phyloP scores from a whole-genome alignment of 2,888 invertebrate genomes.

The Napeogenes inachia region DNA sequence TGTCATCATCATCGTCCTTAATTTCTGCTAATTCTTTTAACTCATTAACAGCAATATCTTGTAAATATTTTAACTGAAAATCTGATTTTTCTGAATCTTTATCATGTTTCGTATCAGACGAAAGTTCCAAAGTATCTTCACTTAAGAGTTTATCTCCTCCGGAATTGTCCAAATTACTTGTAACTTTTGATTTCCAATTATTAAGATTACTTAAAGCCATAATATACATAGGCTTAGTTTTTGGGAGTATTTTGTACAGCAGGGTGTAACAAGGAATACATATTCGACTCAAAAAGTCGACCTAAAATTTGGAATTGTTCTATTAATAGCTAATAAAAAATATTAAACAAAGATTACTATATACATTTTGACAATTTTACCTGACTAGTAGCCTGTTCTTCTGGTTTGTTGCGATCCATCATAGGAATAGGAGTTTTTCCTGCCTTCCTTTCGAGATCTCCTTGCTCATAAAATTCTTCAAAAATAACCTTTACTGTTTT shows the following conservation, averaged over 20 bases:
- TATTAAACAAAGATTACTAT: slow-evolving; percentile 6
- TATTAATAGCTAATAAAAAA: neutral
- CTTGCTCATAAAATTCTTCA: slow-evolving; percentile 88
- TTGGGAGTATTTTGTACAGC: slow-evolving; percentile 81
- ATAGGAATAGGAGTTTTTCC: slow-evolving; percentile 86
- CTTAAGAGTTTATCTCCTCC: slow-evolving; percentile 15
- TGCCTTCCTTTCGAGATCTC: slow-evolving; percentile 82
- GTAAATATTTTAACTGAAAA: slow-evolving; percentile 8
- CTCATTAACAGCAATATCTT: neutral
- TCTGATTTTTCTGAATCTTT: slow-evolving; percentile 13
- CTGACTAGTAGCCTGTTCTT: slow-evolving; percentile 87
- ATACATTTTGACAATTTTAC: slow-evolving; percentile 46
- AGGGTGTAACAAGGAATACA: slow-evolving; percentile 89
- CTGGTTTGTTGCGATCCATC: slow-evolving; percentile 86
- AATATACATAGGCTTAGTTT: slow-evolving; percentile 81
- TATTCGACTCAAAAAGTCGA: slow-evolving; percentile 87
- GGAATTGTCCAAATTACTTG: slow-evolving; percentile 23
- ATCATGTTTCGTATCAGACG: slow-evolving; percentile 22
- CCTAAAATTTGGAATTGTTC: slow-evolving; percentile 59
- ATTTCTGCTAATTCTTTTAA: slow-evolving; percentile 14
- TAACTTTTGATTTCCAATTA: slow-evolving; percentile 45
- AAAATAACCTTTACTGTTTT: slow-evolving; percentile 89
- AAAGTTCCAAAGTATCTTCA: slow-evolving; percentile 17
- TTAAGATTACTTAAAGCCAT: slow-evolving; percentile 79
- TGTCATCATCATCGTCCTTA: slow-evolving; percentile 16